A percentile compares a stretch with the other conserved stretches of the same genome.
Evolutionary conservation across 2,113 vertebrate species (phyloP).

Genomic region (Hypanus sabinus): DNA sequence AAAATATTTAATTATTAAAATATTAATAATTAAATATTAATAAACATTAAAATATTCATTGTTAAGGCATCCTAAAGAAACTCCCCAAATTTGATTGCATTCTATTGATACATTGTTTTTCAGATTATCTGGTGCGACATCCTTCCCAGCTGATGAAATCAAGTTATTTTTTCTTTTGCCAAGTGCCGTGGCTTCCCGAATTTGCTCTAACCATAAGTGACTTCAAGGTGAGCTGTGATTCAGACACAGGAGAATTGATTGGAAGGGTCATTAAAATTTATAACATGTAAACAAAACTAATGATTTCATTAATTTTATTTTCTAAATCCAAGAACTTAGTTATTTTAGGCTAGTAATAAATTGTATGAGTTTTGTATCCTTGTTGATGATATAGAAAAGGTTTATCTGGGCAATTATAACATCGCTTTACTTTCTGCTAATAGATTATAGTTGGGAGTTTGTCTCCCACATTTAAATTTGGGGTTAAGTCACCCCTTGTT

Average conservation of each 20-base stretch:
- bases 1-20: too few species aligned
- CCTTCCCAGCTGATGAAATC: constrained; percentile 92
- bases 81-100: neutral
- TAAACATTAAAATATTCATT: neutral
- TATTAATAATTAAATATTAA: too few species aligned
- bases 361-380: neutral
- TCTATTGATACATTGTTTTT: constrained; percentile 43
- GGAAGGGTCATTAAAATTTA: neutral
- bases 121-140: constrained; percentile 89
- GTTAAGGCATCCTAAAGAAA: neutral
- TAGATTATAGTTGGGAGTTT: neutral
- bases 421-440: neutral
- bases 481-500: neutral
- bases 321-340: neutral
- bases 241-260: neutral
- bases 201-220: constrained; percentile 96
- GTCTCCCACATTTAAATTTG: neutral
- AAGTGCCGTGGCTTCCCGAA: constrained; percentile 92
- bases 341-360: neutral
- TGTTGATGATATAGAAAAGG: neutral
- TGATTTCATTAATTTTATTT: neutral
- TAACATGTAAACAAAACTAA: neutral
- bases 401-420: neutral
- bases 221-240: constrained; percentile 77
- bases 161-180: constrained; percentile 95